Conservation (phyloP, 2,113 vertebrate genomes). For the Herpetotheres cachinnans region DNA sequence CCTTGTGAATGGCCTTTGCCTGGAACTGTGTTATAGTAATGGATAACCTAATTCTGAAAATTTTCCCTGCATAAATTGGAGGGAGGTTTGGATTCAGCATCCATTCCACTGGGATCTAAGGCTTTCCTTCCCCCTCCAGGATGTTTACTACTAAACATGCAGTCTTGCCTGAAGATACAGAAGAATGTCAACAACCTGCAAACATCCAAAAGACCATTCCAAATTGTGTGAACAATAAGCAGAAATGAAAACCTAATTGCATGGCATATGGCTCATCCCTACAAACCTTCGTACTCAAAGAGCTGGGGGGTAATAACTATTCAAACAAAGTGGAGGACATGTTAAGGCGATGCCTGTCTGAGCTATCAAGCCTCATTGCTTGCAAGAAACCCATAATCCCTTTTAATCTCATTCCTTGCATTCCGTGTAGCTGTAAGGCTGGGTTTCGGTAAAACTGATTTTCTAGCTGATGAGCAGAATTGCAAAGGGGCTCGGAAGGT, state of each 20-base stretch:
- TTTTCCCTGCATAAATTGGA: background rate
- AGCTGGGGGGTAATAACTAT: background rate
- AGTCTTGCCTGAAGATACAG: background rate
- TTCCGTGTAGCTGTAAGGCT: slow-evolving; percentile 12
- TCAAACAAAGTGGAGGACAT: background rate
- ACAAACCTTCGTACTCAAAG: background rate
- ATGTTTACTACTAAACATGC: background rate
- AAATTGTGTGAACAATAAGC: background rate
- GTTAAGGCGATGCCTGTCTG: background rate
- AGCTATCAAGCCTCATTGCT: slow-evolving; percentile 19
- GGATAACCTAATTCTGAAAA: background rate
- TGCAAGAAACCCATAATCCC: slow-evolving; percentile 31
- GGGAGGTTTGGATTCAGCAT: background rate
- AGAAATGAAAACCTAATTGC: slow-evolving; percentile 13
- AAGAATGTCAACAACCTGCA: background rate
- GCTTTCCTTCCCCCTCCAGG: background rate
- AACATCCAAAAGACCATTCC: background rate
- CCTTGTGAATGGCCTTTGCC: background rate
- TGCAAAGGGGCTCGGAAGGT: background rate
- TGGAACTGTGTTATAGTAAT: background rate
- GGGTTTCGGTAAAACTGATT: slow-evolving; percentile 40
- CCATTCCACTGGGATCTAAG: background rate
- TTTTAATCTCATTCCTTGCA: slow-evolving; percentile 53
- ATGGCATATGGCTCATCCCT: background rate
- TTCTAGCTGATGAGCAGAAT: background rate